Evolutionary conservation across 2,113 vertebrate species (phyloP).

Genomic region (Climacteris rufus): DNA sequence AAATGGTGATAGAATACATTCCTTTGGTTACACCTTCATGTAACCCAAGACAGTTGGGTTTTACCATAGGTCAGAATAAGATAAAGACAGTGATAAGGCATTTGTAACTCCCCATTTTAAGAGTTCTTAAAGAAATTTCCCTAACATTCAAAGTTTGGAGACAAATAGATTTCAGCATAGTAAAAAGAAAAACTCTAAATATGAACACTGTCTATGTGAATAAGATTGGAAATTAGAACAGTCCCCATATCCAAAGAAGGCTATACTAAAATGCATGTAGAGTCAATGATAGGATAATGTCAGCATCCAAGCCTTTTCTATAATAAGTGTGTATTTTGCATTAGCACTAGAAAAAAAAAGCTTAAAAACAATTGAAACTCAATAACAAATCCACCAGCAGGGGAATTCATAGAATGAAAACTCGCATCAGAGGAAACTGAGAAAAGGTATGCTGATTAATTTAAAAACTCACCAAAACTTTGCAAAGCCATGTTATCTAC

Average conservation of each 20-base stretch:
- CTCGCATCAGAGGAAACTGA: not conserved
- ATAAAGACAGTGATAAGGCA: not conserved
- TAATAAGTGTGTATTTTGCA: not conserved
- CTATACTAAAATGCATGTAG: not conserved
- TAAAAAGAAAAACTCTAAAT: not conserved
- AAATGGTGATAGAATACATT: too few species aligned
- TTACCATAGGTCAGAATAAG: not conserved
- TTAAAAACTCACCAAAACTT: not conserved
- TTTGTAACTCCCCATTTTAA: not conserved
- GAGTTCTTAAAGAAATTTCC: not conserved
- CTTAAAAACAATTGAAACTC: not conserved
- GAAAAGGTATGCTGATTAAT: not conserved
- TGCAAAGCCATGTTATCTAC: not conserved
- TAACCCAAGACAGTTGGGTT: too few species aligned
- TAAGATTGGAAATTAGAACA: not conserved
- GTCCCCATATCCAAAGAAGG: not conserved
- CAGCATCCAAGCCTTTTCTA: not conserved
- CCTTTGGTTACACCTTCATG: too few species aligned
- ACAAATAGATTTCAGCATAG: not conserved
- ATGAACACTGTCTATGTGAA: not conserved
- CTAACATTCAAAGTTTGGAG: not conserved
- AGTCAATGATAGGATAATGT: not conserved
- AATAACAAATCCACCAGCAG: not conserved
- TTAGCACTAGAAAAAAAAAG: not conserved
- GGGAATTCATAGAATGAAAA: not conserved